Conservation (phyloP, 2,888 invertebrate species). For the Ennomos fuscantarius region DNA sequence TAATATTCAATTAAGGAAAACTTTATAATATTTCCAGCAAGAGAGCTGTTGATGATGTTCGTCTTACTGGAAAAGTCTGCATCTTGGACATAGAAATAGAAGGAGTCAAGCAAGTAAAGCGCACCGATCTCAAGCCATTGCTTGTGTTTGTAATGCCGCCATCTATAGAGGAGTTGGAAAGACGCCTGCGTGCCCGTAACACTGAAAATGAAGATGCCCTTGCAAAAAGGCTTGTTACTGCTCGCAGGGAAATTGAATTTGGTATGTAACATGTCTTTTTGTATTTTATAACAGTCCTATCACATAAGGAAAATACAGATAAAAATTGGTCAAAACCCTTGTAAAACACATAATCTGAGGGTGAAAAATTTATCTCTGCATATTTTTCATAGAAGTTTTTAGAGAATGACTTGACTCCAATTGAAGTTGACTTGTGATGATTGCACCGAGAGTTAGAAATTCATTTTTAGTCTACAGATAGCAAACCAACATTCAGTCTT, state of each 20-base stretch:
- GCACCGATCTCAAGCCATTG: conserved; percentile 92
- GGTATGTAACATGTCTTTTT: conserved; percentile 78
- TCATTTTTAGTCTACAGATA: too few relatives aligned
- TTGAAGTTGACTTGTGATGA: too few relatives aligned
- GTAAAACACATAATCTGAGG: too few relatives aligned
- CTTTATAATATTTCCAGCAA: conserved; percentile 85
- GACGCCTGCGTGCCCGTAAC: conserved; percentile 89
- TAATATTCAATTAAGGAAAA: too few relatives aligned
- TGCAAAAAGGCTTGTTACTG: conserved; percentile 90
- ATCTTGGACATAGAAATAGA: conserved; percentile 97
- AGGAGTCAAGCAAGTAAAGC: conserved; percentile 94
- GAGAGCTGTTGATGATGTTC: conserved; percentile 92
- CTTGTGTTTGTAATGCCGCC: conserved; percentile 98
- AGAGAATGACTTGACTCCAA: too few relatives aligned
- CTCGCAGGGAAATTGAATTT: conserved; percentile 93
- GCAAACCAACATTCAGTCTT: too few relatives aligned
- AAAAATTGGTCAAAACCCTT: too few relatives aligned
- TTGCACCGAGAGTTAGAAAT: too few relatives aligned
- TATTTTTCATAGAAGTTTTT: too few relatives aligned
- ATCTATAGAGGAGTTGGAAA: conserved; percentile 90
- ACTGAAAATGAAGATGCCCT: conserved; percentile 97
- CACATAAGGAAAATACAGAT: too few relatives aligned
- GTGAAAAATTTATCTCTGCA: too few relatives aligned
- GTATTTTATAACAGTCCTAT: background rate
- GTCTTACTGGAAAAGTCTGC: conserved; percentile 93